Base-by-base conservation (phyloP, 2,888 invertebrate species). In the Catocala nupta region DNA sequence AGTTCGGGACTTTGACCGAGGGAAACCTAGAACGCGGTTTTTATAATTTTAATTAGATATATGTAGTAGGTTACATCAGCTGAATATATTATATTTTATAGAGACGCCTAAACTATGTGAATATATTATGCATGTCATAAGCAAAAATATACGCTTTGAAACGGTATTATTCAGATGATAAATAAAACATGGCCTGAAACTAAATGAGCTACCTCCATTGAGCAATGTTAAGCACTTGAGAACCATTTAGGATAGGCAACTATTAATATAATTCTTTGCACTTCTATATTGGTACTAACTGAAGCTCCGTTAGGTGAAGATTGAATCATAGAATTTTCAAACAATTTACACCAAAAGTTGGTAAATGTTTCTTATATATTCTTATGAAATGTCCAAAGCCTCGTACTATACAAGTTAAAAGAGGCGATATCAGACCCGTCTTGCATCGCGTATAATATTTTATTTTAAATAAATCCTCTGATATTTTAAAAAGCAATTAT, bases 141-240 rank as follows among this genome's bases (percentile, higher is more conserved):
- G 8, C 34, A 34, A 43, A 33, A 51, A 42, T 12, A 50, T 39
- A 16, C 36, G 50, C 48, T 62, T 44, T 5, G 9, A 44, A 34
- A 39, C 39, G 48, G 10, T 34, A n/a, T 13, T 33, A 42, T 2
- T 48, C 42, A 54, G 65, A 59, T 58, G 50, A 25, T 25, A 25
- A 63, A 59, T 49, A 42, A 67, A 43, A 25, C 25, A 76, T 55
- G 77, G 75, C 75, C 77, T 77, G 65, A 58, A 63, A 66, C 57
- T 59, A 54, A 55, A 55, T 71, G 49, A 77, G 57, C 75, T 77
- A 77, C 77, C 76, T 77, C 76, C 61, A 63, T 58, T 49, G 58
- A 70, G 60, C 61, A 71, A 71, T 57, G 10, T 36, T 43, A 55
- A 25, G 36, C 51, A 59, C 25, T 42, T 66, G 52, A 55, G 60